These are phyloP conservation scores for Xylophagus ater DNA, from an alignment of 2,888 invertebrate species.

Conservation along the genomic window DNA sequence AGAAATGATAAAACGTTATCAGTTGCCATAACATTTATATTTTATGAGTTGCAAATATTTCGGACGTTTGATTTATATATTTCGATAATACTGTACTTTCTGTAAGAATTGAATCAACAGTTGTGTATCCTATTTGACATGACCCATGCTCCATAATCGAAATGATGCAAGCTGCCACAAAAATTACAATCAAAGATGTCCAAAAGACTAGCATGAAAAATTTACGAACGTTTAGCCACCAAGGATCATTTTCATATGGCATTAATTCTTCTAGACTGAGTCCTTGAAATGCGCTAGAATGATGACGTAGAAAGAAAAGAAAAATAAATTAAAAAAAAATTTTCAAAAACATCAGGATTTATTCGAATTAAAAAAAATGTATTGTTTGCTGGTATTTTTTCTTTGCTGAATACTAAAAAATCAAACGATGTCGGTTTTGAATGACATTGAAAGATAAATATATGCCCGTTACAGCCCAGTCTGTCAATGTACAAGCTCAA, in stretches of 20 bases:
- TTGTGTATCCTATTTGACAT: slow-evolving; percentile 10
- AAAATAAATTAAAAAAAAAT: slow-evolving; percentile 20
- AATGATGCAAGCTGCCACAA: slow-evolving; percentile 40
- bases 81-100: neutral
- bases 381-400: slow-evolving; percentile 5
- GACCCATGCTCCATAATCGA: slow-evolving; percentile 24
- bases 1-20: too few relatives aligned
- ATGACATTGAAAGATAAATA: slow-evolving; percentile 3
- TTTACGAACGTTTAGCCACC: slow-evolving; percentile 43
- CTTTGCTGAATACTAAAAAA: slow-evolving; percentile 1
- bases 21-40: too few relatives aligned
- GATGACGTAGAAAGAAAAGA: slow-evolving; percentile 6
- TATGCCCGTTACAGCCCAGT: too few relatives aligned
- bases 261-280: slow-evolving; percentile 44
- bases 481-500: too few relatives aligned
- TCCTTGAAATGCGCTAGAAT: slow-evolving; percentile 26
- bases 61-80: neutral
- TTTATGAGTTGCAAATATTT: neutral
- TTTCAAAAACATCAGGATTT: slow-evolving; percentile 18
- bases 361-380: neutral
- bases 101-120: neutral
- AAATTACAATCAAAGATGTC: slow-evolving; percentile 40
- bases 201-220: slow-evolving; percentile 42
- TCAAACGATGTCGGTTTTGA: neutral
- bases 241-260: slow-evolving; percentile 37